Conservation (phyloP, 2,888 invertebrate genomes). For the Drosophila parthenogenetica region DNA sequence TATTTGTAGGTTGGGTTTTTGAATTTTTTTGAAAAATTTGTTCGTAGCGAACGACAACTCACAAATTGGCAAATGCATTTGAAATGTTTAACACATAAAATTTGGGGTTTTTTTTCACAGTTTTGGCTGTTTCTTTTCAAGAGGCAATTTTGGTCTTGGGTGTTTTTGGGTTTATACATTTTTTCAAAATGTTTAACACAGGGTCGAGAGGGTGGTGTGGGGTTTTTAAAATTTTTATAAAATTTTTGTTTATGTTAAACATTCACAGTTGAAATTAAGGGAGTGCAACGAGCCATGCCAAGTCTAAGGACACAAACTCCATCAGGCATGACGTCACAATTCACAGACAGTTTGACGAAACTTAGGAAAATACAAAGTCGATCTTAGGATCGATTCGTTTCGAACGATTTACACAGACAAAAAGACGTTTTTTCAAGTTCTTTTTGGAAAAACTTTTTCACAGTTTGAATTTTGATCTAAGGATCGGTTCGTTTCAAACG, state of each 20-base stretch:
- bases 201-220: constrained; percentile 1
- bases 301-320: constrained; percentile 14
- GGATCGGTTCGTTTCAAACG: constrained; percentile 42
- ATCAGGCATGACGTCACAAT: constrained; percentile 25
- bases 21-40: constrained; percentile 50
- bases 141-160: constrained; percentile 53
- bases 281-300: constrained; percentile 22
- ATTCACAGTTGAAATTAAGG: constrained; percentile 49
- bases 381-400: constrained; percentile 25
- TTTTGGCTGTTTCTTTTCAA: constrained; percentile 50
- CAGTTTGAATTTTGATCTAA: constrained; percentile 38
- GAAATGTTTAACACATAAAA: constrained; percentile 39
- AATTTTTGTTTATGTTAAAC: constrained; percentile 62
- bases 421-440: not conserved
- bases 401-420: constrained; percentile 23
- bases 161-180: constrained; percentile 46
- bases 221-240: constrained; percentile 60
- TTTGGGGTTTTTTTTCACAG: constrained; percentile 45
- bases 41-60: constrained; percentile 49
- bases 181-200: constrained; percentile 59
- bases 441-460: constrained; percentile 43
- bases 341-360: constrained; percentile 76
- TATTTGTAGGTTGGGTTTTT: constrained; percentile 48
- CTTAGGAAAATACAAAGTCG: constrained; percentile 41
- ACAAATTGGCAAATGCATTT: constrained; percentile 50